These are phyloP conservation scores for Neoniphon sammara DNA, from an alignment of 2,797 vertebrate genomes.

Conservation along the genomic window DNA sequence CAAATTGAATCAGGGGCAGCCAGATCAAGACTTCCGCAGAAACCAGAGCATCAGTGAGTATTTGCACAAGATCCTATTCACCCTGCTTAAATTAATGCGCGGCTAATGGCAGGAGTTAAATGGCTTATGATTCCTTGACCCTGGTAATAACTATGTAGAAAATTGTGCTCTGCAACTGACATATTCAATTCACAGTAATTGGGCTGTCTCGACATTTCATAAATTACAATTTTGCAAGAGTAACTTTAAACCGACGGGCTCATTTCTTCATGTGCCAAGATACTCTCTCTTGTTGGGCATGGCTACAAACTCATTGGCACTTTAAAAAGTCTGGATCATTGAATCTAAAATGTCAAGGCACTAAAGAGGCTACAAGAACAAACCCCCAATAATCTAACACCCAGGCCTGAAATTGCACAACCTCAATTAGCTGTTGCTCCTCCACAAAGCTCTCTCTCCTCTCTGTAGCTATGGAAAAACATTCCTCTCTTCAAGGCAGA, in stretches of 20 bases:
- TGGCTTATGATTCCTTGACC: conserved; percentile 16
- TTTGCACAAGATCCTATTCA: conserved; percentile 18
- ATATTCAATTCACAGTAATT: conserved; percentile 8
- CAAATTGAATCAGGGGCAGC: background rate
- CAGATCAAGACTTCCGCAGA: background rate
- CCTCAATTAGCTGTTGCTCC: conserved; percentile 29
- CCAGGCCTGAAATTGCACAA: background rate
- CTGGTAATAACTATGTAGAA: conserved; percentile 14
- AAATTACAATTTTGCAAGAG: background rate
- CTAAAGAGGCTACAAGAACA: conserved; percentile 12
- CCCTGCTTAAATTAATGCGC: conserved; percentile 23
- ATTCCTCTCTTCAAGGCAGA: conserved; percentile 17
- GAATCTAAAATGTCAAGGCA: conserved; percentile 30
- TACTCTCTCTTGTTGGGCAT: background rate
- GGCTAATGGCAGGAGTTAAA: conserved; percentile 25
- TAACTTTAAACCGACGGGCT: conserved; percentile 11
- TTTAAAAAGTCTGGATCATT: conserved; percentile 8
- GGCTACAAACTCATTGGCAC: conserved; percentile 2
- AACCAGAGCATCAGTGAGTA: background rate
- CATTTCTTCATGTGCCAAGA: background rate
- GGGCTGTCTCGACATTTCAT: background rate
- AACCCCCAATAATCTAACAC: conserved; percentile 30
- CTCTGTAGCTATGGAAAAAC: conserved; percentile 24
- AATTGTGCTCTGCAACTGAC: conserved; percentile 16
- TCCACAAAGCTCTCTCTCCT: conserved; percentile 3